These are phyloP conservation scores for Caenorhabditis wallacei DNA, from an alignment of 2,888 invertebrate genomes.

Conservation along the genomic window DNA sequence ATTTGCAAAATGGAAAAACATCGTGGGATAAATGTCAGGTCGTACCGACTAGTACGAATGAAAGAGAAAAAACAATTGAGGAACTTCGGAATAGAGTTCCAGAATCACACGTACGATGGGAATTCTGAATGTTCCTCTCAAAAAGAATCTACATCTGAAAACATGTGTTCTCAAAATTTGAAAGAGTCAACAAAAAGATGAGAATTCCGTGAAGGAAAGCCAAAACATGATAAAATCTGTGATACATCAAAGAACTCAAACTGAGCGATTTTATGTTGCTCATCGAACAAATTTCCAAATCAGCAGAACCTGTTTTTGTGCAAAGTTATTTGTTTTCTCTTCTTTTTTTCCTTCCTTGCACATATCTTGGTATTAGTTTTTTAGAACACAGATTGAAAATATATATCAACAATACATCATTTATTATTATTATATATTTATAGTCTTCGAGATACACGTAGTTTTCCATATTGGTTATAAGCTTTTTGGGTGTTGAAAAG, in stretches of 20 bases:
- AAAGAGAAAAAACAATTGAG: background rate
- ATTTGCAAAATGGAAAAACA: constrained; percentile 42
- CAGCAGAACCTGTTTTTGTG: background rate
- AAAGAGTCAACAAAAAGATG: background rate
- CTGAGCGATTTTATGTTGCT: constrained; percentile 3
- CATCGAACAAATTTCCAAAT: background rate
- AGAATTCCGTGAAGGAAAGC: background rate
- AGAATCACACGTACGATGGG: constrained; percentile 14
- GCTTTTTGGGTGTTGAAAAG: constrained; percentile 13
- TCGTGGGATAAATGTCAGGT: constrained; percentile 22
- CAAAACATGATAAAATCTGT: constrained; percentile 7
- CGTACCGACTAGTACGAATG: constrained; percentile 31
- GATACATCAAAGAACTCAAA: constrained; percentile 10
- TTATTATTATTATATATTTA: constrained; percentile 14
- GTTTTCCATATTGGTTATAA: constrained; percentile 35
- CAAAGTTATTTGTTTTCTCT: no score
- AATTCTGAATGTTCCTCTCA: background rate
- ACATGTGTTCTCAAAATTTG: background rate
- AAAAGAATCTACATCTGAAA: background rate
- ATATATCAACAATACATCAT: constrained; percentile 35
- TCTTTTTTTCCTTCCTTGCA: background rate
- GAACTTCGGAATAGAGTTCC: constrained; percentile 17
- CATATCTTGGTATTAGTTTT: background rate
- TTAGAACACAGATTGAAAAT: constrained; percentile 4
- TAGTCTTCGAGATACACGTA: constrained; percentile 39